Percentiles rank a stretch among this genome's conserved stretches.
Evolutionary conservation across 2,797 vertebrate species (phyloP).

Genomic region (Falco cherrug): DNA sequence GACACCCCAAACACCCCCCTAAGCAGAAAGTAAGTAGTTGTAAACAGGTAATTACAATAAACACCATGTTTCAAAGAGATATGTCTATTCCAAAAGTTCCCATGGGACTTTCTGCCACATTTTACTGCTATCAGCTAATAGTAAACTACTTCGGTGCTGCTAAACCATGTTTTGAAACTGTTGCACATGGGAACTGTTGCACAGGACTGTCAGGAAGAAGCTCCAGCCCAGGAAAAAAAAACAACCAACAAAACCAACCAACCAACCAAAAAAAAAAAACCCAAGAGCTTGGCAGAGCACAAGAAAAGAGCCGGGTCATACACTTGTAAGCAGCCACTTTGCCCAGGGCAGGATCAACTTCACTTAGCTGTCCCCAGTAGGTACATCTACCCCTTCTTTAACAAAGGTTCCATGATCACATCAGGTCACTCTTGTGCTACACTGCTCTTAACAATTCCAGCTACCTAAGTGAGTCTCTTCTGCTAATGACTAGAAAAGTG

Average conservation of each 20-base stretch:
- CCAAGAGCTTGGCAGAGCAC: not conserved
- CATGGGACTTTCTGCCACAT: not conserved
- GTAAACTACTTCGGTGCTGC: not conserved
- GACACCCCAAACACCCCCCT: not conserved
- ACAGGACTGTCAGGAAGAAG: not conserved
- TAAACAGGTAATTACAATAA: not conserved
- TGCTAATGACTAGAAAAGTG: not conserved
- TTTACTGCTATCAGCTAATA: not conserved
- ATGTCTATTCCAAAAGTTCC: not conserved
- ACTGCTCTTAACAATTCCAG: not conserved
- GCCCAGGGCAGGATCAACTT: not conserved
- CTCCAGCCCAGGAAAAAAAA: not conserved
- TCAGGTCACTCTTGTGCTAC: not conserved
- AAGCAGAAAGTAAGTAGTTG: not conserved
- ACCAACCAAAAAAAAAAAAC: no score
- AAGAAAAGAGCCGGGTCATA: not conserved
- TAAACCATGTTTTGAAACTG: not conserved
- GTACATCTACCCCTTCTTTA: not conserved
- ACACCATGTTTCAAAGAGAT: not conserved
- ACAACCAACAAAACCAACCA: no score
- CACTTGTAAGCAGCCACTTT: not conserved
- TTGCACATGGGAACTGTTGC: not conserved
- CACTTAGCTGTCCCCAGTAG: rapidly evolving
- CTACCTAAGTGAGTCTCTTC: not conserved
- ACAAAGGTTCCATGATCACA: not conserved